Percentiles rank a stretch among this genome's conserved stretches.
Conservation (phyloP, 2,113 vertebrate genomes). For the Siphamia tubifer region DNA sequence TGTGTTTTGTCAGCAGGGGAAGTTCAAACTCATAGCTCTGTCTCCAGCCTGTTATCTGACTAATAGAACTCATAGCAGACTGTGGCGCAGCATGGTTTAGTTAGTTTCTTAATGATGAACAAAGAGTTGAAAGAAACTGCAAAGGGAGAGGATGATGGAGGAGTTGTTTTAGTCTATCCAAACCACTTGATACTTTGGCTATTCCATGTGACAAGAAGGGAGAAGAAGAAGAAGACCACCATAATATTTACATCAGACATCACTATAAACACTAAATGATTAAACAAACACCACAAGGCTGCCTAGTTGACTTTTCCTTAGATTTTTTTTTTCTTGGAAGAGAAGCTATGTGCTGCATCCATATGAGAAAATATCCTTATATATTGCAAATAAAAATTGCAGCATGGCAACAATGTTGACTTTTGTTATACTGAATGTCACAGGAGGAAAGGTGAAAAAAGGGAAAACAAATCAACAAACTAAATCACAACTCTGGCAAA, state of each 20-base stretch:
- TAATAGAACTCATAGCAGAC: not conserved
- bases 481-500: too few species aligned
- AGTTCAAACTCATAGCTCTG: constrained; percentile 8
- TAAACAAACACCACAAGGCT: constrained; percentile 37
- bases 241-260: not conserved
- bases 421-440: too few species aligned
- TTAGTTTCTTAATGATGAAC: constrained; percentile 44
- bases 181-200: constrained; percentile 30
- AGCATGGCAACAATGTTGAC: too few species aligned
- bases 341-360: not conserved
- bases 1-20: constrained; percentile 21
- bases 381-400: too few species aligned
- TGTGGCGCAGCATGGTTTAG: not conserved
- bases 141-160: not conserved
- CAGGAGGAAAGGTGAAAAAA: too few species aligned
- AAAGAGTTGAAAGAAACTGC: constrained; percentile 27
- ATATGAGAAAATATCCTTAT: not conserved
- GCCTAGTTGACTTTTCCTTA: constrained; percentile 6
- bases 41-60: constrained; percentile 47
- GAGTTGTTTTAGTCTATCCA: constrained; percentile 5
- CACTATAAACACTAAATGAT: too few species aligned
- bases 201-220: constrained; percentile 22
- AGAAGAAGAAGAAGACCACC: not conserved
- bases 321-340: not conserved
- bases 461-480: too few species aligned